These are phyloP conservation scores for Pinctada fucata DNA, from an alignment of 2,888 invertebrate species.

Conservation along the genomic window DNA sequence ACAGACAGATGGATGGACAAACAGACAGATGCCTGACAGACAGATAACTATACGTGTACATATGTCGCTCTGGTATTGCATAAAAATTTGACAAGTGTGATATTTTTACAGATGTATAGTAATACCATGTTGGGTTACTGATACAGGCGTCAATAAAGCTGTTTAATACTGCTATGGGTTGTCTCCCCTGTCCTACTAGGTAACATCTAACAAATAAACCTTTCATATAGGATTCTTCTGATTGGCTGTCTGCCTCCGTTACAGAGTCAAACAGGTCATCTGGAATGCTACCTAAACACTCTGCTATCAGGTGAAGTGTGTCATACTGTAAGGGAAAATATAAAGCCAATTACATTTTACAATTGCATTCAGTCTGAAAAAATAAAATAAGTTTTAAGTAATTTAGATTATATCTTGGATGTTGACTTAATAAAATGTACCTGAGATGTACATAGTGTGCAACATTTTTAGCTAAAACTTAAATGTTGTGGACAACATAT, in stretches of 20 bases:
- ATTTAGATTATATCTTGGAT: too few relatives aligned
- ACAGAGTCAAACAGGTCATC: constrained; percentile 68
- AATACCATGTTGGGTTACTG: constrained; percentile 51
- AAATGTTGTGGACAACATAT: too few relatives aligned
- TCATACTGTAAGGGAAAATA: not conserved
- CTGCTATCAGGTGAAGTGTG: constrained; percentile 36
- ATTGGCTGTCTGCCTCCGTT: constrained; percentile 59
- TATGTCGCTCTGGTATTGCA: too few relatives aligned
- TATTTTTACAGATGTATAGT: too few relatives aligned
- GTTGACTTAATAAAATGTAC: too few relatives aligned
- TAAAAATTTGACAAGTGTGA: too few relatives aligned
- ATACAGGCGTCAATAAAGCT: constrained; percentile 68
- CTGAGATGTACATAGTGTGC: too few relatives aligned
- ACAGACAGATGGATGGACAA: too few relatives aligned
- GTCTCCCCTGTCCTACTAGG: constrained; percentile 66
- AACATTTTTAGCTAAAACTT: too few relatives aligned
- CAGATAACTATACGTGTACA: too few relatives aligned
- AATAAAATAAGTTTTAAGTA: too few relatives aligned
- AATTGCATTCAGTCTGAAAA: not conserved
- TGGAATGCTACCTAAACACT: constrained; percentile 66
- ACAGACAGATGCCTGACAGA: too few relatives aligned
- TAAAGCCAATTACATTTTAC: not conserved
- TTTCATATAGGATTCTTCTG: constrained; percentile 46
- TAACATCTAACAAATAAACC: constrained; percentile 65
- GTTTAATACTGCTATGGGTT: constrained; percentile 70